Conservation (phyloP, 92 coral and sea anemone genomes). For the Anthopleura xanthogrammica region DNA sequence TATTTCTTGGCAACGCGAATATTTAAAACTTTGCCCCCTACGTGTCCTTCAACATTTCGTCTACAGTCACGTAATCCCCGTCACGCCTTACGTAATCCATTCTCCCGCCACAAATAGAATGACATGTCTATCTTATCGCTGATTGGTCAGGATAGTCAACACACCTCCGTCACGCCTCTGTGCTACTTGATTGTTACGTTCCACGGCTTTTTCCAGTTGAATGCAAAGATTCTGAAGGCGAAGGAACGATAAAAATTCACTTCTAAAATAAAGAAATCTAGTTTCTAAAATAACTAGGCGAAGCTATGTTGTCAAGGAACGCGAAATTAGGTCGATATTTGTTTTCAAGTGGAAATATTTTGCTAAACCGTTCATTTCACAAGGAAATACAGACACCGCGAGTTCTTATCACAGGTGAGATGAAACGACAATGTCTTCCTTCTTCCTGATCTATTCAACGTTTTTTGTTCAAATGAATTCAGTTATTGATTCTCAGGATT, state of each 20-base stretch:
- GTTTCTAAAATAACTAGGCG: not conserved
- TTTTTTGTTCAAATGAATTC: not conserved
- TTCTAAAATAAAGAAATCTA: not conserved
- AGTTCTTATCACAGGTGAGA: conserved; percentile 75
- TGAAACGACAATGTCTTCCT: not conserved
- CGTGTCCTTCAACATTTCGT: conserved; percentile 1
- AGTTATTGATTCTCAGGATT: not conserved
- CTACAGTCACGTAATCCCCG: not conserved
- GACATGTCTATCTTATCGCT: not conserved
- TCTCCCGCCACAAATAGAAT: conserved; percentile 10
- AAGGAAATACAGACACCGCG: conserved; percentile 49
- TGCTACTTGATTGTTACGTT: conserved; percentile 25
- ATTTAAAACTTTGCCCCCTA: not conserved
- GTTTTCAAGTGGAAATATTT: conserved; percentile 35
- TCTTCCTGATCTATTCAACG: not conserved
- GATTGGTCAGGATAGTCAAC: conserved; percentile 29
- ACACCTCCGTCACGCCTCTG: conserved; percentile 46
- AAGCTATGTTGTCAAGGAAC: conserved; percentile 53
- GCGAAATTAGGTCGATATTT: conserved; percentile 33
- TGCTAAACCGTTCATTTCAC: conserved; percentile 46
- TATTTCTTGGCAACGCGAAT: not conserved
- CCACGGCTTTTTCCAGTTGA: not conserved
- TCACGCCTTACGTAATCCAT: not conserved
- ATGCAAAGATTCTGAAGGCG: not conserved
- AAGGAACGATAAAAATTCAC: not conserved